Base-by-base conservation (phyloP, 2,797 vertebrate genomes). In the Todus mexicanus region DNA sequence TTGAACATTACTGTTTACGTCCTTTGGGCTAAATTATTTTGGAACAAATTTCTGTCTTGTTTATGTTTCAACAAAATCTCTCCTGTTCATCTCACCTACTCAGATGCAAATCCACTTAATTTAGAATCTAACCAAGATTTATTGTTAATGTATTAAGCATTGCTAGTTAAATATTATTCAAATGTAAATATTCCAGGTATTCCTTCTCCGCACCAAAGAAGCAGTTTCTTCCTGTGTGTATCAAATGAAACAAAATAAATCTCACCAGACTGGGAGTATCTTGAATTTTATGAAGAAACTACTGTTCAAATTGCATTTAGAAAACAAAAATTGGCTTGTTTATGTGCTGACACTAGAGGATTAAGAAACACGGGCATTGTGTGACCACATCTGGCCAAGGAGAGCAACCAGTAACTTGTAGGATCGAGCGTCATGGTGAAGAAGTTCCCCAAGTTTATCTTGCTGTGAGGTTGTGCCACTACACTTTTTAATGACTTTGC, bases 41-140 rank as follows among this genome's bases (percentile, higher is more conserved):
- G 91, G 91, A 95, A 91, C 47, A 82, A 76, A 85, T 94, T 84
- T 94, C 79, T 78, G 76, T 69, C 76, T 95, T 95, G 92, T 95
- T 96, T 96, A 91, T 57, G 76, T 73, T 96, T 91, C 82, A 94
- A 81, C 87, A 96, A 89, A 94, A 94, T 95, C 87, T 95, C 81
- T 94, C 66, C 90, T 91, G 81, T 84, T 96, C 93, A 95, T 95
- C 95, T 95, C 90, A 96, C 84, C 92, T 96, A 93, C 94, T 94
- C 84, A 93, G 87, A 95, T 95, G 87, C 92, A 96, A 95, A 96
- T 96, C 72, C 83, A 87, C 84, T 93, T 96, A 93, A 95, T 94
- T 95, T 87, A 96, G 92, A 94, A 94, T 78, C 86, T 92, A 90
- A 94, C 93, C 87, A 94, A 94, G 84, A 96, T 97, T 95, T 96